Conservation (phyloP, 2,113 vertebrate species). For the Sinocyclocheilus grahami region DNA sequence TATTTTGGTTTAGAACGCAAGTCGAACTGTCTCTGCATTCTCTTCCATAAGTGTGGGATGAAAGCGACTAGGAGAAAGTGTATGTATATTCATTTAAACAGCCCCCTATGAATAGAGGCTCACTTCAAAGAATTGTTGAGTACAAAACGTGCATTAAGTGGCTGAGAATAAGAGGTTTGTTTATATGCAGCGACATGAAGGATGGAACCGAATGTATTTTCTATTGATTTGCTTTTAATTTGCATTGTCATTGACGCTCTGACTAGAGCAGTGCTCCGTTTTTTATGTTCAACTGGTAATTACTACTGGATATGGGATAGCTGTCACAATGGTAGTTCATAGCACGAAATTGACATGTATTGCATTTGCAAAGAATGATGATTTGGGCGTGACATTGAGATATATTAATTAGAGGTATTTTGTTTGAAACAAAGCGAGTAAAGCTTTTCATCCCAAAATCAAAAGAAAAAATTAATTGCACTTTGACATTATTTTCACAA, state of each 20-base stretch:
- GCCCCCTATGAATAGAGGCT: neutral
- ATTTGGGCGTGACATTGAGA: neutral
- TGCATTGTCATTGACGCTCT: neutral
- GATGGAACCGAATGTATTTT: conserved; percentile 35
- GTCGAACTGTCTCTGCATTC: conserved; percentile 7
- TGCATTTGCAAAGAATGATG: neutral
- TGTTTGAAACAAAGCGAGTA: neutral
- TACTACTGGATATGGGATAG: neutral
- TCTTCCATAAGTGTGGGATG: conserved; percentile 34
- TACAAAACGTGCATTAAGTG: conserved; percentile 10
- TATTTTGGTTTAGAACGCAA: conserved; percentile 36
- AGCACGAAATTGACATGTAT: neutral
- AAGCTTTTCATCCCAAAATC: neutral
- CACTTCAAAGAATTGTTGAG: conserved; percentile 12
- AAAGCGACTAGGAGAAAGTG: conserved; percentile 19
- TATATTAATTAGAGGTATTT: neutral
- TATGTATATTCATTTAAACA: conserved; percentile 21
- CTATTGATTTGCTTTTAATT: conserved; percentile 40
- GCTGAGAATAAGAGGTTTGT: conserved; percentile 14
- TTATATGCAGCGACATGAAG: neutral
- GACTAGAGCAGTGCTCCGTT: neutral
- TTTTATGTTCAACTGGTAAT: neutral
- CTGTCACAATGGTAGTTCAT: neutral
- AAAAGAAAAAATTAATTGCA: neutral
- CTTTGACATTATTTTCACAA: neutral